A percentile compares a stretch with the other conserved stretches of the same genome.
Evolutionary conservation across 2,888 invertebrate species (phyloP).

Genomic region (Netelia melanura): DNA sequence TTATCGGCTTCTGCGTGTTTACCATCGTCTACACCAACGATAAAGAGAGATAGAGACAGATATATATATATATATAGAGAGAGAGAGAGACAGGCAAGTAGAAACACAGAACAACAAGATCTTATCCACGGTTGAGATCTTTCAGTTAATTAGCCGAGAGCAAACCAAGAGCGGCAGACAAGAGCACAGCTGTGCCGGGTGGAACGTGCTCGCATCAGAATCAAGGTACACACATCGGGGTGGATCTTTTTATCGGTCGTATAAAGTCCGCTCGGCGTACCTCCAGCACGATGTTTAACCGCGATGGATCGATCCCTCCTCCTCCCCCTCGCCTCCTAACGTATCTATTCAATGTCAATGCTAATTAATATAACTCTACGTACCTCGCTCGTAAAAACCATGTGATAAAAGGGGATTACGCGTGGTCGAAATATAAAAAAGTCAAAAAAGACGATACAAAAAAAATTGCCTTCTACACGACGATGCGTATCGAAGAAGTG

Average conservation of each 20-base stretch:
- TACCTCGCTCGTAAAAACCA: conserved; percentile 18
- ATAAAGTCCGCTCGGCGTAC: not conserved
- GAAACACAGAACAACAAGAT: conserved; percentile 18
- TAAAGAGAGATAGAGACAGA: not conserved
- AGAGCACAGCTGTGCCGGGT: not conserved
- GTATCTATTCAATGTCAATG: conserved; percentile 67
- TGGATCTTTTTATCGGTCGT: not conserved
- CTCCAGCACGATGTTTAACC: not conserved
- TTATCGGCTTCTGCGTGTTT: not conserved
- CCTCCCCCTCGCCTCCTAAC: conserved; percentile 19
- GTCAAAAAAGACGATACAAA: not conserved
- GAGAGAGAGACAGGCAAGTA: not conserved
- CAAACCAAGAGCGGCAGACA: not conserved
- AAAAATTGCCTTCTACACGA: not conserved
- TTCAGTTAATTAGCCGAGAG: conserved; percentile 62
- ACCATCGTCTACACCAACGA: not conserved
- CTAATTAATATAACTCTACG: conserved; percentile 64
- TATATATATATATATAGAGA: no score
- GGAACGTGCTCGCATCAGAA: conserved; percentile 12
- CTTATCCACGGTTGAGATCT: conserved; percentile 56
- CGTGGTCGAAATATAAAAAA: not conserved
- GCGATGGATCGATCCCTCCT: conserved; percentile 22
- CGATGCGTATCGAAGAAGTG: conserved; percentile 30
- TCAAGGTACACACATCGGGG: conserved; percentile 4
- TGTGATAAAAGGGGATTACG: no score